Evolutionary conservation across 53 echinoderm and acorn worm genomes (phyloP).

Genomic region (Holothuria leucospilota): DNA sequence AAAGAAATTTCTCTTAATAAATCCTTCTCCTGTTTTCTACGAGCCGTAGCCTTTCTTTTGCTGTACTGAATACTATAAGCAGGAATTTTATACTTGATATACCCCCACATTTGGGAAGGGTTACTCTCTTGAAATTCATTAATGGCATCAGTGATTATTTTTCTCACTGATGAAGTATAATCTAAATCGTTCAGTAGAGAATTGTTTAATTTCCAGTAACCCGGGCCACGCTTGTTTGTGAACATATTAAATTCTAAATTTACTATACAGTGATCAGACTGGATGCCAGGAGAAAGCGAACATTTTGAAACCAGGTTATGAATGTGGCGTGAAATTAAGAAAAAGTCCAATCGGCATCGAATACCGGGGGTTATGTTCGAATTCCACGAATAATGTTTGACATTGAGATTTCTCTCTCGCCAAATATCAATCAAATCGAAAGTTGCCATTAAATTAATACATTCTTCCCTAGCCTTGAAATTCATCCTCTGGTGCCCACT

Average conservation of each 20-base stretch:
- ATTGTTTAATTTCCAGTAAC: no score
- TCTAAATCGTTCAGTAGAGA: no score
- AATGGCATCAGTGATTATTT: no score
- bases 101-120: neutral
- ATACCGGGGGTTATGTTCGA: neutral
- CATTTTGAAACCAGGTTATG: no score
- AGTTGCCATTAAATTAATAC: neutral
- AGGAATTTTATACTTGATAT: neutral
- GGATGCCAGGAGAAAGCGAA: no score
- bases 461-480: slow-evolving; percentile 15
- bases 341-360: neutral
- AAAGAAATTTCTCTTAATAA: no score
- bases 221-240: neutral
- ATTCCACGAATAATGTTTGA: neutral
- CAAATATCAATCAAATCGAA: neutral
- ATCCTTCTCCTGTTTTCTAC: neutral
- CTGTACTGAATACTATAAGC: neutral
- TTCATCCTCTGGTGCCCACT: neutral
- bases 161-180: no score
- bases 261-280: slow-evolving; percentile 15
- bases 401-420: neutral
- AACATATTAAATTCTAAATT: neutral
- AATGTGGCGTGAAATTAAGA: no score
- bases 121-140: neutral
- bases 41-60: neutral